Evolutionary conservation across 2,888 invertebrate species (phyloP), one percentile per base, ranked within the genome.

Genomic region (Mesorhabditis sp.): DNA sequence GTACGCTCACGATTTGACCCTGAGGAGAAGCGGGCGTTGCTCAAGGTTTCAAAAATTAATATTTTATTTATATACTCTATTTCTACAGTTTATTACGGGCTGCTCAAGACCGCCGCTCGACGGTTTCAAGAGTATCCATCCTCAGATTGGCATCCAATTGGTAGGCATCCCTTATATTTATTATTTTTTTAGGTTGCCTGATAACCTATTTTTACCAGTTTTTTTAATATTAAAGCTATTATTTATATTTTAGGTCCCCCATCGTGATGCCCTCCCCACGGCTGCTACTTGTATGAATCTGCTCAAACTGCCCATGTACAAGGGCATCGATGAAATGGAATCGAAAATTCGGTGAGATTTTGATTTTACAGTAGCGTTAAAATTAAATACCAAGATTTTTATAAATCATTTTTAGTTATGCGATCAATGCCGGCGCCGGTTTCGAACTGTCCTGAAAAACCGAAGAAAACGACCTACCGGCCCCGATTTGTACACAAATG

Each of bases 241-340:
- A 45, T 50, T 58, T 62, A 7, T 7, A 7, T 45, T 72, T 45
- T 66, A 72, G 72, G 50, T 67, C 7, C 6, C 66, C 10, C 91
- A 92, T 78, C 74, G 80, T 4, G 93, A 94, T 86, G 91, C 95
- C 13, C 90, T 98, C 84, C 97, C 97, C 0, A 94, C 96, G 10
- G 93, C 97, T 6, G 94, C 94, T 87, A 98, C 98, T 4, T 98
- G 97, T 86, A 93, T 98, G 91, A 97, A 98, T 89, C 90, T 98
- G 74, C 89, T 98, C 73, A 97, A 97, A 88, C 89, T 98, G 80
- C 97, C 97, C 0, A 72, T 65, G 68, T 77, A 77, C 43, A 50
- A 65, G 5, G 69, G 58, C 7, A 68, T 72, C 3, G 58, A 67
- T 7, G 68, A 50, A 42, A 62, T 76, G 7, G 76, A 74, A 66